These are phyloP conservation scores for Grapholita molesta DNA, from an alignment of 1,140 invertebrate species.

Conservation along the genomic window DNA sequence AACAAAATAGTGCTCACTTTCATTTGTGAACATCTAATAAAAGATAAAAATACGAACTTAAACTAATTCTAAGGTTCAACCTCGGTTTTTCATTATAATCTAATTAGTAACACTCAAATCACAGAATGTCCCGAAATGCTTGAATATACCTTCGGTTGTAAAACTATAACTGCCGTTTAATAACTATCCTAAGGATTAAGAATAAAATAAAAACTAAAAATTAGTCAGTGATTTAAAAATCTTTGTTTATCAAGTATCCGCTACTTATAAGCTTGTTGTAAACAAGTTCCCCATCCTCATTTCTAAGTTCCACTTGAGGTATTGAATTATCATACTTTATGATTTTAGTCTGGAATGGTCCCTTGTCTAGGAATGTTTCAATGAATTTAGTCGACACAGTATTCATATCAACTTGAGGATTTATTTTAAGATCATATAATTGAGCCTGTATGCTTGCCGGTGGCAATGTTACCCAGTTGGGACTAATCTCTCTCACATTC, in stretches of 20 bases:
- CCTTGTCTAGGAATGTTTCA: slow-evolving; percentile 6
- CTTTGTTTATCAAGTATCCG: background rate
- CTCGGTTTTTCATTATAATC: too few species aligned
- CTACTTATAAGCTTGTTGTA: background rate
- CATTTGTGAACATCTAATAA: too few species aligned
- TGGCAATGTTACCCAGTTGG: slow-evolving; percentile 17
- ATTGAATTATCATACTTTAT: background rate
- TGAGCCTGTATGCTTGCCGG: slow-evolving; percentile 1
- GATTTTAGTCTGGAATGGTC: slow-evolving; percentile 6
- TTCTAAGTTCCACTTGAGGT: slow-evolving; percentile 1
- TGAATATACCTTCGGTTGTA: too few species aligned
- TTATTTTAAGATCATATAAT: background rate
- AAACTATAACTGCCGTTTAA: too few species aligned
- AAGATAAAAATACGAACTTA: too few species aligned
- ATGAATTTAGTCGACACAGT: background rate
- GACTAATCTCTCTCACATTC: slow-evolving; percentile 15
- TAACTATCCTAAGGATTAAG: background rate
- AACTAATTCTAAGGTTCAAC: too few species aligned
- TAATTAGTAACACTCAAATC: background rate
- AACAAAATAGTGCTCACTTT: too few species aligned
- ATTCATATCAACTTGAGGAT: background rate
- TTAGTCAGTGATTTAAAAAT: background rate
- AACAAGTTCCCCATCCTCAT: background rate
- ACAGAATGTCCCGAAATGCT: background rate
- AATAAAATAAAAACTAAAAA: background rate